These are phyloP conservation scores for Brienomyrus longianalis DNA, from an alignment of 2,113 vertebrate species.

Conservation along the genomic window DNA sequence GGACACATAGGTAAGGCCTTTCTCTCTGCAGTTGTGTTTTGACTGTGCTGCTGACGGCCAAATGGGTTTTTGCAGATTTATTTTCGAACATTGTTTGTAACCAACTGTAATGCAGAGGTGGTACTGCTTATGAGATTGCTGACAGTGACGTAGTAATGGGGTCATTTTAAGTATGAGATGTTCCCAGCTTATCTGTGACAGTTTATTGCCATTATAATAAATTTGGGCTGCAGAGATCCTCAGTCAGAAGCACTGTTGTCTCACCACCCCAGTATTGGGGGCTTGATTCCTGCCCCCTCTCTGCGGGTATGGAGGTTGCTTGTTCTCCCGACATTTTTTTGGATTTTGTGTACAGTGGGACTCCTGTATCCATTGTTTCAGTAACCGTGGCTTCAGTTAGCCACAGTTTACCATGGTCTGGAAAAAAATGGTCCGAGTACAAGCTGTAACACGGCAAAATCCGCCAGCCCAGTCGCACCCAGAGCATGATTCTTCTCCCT, in stretches of 20 bases:
- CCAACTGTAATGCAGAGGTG: background rate
- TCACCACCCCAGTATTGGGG: background rate
- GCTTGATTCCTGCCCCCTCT: background rate
- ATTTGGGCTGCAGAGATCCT: background rate
- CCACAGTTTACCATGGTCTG: too few species aligned
- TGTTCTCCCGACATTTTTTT: background rate
- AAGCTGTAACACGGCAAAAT: background rate
- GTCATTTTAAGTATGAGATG: background rate
- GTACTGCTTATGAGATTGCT: background rate
- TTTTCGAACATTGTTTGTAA: background rate
- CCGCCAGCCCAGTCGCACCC: background rate
- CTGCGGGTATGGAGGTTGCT: background rate
- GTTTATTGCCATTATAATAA: background rate
- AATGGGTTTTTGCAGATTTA: background rate
- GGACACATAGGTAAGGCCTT: slow-evolving; percentile 84
- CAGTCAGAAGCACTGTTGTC: too few species aligned
- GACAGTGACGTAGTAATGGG: background rate
- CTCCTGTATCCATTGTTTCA: too few species aligned
- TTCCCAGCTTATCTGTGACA: background rate
- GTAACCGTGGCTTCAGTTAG: too few species aligned
- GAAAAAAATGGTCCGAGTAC: background rate
- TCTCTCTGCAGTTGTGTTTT: background rate
- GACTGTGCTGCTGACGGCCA: background rate
- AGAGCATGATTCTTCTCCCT: background rate
- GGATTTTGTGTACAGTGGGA: too few species aligned